Conservation (phyloP, 2,888 invertebrate genomes). For the Amiota minor region DNA sequence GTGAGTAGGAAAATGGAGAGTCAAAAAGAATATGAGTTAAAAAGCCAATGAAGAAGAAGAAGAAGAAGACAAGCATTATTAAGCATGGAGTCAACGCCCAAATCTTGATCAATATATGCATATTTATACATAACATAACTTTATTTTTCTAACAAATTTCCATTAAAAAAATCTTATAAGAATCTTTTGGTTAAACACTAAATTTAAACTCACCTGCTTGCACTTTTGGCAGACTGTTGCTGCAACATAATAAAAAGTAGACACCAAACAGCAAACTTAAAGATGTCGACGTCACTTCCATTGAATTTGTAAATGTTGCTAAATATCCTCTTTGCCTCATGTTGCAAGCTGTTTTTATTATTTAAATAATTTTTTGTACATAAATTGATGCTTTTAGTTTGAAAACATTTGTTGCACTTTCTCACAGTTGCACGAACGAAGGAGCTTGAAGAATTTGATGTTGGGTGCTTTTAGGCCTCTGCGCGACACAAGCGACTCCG, state of each 20-base stretch:
- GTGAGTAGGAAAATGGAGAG: constrained; percentile 35
- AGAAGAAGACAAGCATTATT: constrained; percentile 51
- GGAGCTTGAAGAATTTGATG: no score
- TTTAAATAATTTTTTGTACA: background rate
- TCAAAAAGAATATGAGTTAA: constrained; percentile 38
- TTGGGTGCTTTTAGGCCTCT: background rate
- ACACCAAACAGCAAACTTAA: constrained; percentile 44
- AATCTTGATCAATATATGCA: constrained; percentile 58
- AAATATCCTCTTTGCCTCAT: constrained; percentile 46
- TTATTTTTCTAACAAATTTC: background rate
- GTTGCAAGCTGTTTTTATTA: background rate
- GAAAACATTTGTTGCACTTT: background rate
- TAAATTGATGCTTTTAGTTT: background rate
- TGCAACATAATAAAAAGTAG: constrained; percentile 47
- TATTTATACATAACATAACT: background rate
- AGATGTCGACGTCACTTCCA: constrained; percentile 30
- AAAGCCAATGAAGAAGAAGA: constrained; percentile 42
- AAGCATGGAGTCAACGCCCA: constrained; percentile 62
- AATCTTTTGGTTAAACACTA: background rate
- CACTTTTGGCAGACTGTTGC: constrained; percentile 55
- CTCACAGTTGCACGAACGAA: background rate
- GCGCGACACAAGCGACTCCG: background rate
- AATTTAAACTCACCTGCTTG: constrained; percentile 50
- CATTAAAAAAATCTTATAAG: background rate
- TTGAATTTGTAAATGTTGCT: constrained; percentile 33